Evolutionary conservation across 2,113 vertebrate genomes (phyloP).

Genomic region (Scophthalmus maximus): DNA sequence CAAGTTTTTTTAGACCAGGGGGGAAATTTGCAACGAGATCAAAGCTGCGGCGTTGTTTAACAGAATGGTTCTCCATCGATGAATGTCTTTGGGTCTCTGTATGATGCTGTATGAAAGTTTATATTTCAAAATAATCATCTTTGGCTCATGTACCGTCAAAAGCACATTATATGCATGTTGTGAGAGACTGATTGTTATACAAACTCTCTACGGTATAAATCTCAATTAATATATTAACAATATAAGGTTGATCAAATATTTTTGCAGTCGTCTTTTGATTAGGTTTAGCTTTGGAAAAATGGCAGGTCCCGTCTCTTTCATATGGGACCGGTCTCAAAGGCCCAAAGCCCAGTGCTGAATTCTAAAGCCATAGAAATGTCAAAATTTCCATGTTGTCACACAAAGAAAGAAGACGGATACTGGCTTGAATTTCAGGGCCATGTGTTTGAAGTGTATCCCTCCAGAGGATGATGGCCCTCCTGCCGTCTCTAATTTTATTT

Average conservation of each 20-base stretch:
- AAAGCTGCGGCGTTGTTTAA: slow-evolving; percentile 57
- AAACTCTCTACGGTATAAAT: too few species aligned
- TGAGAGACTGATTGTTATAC: too few species aligned
- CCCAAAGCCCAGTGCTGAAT: slow-evolving; percentile 50
- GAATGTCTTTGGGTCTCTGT: slow-evolving; percentile 36
- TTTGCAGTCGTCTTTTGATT: slow-evolving; percentile 18
- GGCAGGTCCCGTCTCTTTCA: slow-evolving; percentile 7
- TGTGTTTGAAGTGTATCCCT: slow-evolving; percentile 63
- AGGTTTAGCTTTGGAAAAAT: slow-evolving; percentile 14
- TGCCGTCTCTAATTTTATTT: slow-evolving; percentile 28
- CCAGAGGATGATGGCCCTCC: slow-evolving; percentile 31
- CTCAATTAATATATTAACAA: too few species aligned
- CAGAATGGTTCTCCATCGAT: slow-evolving; percentile 55
- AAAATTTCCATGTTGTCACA: slow-evolving; percentile 80
- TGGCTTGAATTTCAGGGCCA: slow-evolving; percentile 46
- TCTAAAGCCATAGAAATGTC: slow-evolving; percentile 76
- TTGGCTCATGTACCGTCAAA: not conserved
- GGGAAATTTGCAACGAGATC: slow-evolving; percentile 57
- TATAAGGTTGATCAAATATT: too few species aligned
- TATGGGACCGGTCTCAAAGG: slow-evolving; percentile 34
- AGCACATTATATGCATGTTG: not conserved
- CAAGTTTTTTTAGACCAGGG: slow-evolving; percentile 56
- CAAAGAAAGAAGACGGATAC: slow-evolving; percentile 44
- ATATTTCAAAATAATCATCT: slow-evolving; percentile 32
- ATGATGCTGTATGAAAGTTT: too few species aligned